These are phyloP conservation scores for Seriola rivoliana DNA, from an alignment of 2,113 vertebrate species.

Conservation along the genomic window DNA sequence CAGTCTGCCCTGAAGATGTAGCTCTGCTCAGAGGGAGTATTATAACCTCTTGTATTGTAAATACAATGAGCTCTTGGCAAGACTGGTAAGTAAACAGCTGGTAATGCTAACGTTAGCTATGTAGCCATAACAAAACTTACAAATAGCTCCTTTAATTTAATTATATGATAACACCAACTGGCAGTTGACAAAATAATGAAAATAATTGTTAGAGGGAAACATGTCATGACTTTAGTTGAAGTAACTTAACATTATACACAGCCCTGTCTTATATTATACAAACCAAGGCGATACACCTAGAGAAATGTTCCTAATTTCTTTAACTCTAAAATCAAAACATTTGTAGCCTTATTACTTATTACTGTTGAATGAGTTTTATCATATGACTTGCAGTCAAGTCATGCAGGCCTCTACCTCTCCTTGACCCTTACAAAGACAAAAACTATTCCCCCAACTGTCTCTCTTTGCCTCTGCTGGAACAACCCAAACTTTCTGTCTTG, in stretches of 20 bases:
- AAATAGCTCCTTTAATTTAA: too few species aligned
- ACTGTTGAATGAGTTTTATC: conserved; percentile 1
- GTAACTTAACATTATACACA: neutral
- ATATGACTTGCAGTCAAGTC: conserved; percentile 42
- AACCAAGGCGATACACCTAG: neutral
- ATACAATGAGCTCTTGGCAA: too few species aligned
- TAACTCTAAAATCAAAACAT: neutral
- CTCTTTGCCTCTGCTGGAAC: conserved; percentile 15
- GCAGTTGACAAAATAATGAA: neutral
- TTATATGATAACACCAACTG: neutral
- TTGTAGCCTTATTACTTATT: neutral
- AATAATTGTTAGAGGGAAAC: neutral
- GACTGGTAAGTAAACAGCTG: too few species aligned
- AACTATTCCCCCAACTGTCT: neutral
- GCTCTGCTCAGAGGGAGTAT: too few species aligned
- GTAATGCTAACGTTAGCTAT: too few species aligned
- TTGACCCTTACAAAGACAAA: conserved; percentile 33
- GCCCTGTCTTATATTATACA: neutral
- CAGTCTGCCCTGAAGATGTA: too few species aligned
- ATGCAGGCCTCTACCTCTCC: conserved; percentile 24
- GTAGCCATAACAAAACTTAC: too few species aligned
- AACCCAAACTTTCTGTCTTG: conserved; percentile 42
- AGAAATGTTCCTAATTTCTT: neutral
- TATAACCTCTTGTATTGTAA: too few species aligned
- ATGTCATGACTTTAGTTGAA: neutral